A percentile compares a stretch with the other conserved stretches of the same genome.
phyloP scores from a whole-genome alignment of 2,113 vertebrate genomes.

The Carettochelys insculpta region DNA sequence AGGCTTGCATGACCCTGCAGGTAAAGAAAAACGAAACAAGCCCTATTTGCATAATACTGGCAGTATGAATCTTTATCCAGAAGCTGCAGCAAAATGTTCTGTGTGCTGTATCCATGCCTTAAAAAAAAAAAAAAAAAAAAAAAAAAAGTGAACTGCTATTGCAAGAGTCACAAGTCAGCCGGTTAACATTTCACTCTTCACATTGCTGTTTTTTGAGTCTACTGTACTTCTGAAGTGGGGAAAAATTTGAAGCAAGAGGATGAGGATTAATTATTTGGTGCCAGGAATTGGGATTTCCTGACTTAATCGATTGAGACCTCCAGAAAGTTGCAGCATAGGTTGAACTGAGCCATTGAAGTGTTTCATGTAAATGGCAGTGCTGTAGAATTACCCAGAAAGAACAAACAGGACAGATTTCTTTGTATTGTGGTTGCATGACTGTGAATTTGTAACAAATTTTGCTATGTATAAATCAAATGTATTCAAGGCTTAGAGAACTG shows the following conservation, averaged over 20 bases:
- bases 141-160: neutral
- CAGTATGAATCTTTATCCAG: neutral
- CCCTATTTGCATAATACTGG: neutral
- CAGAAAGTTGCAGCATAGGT: neutral
- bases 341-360: neutral
- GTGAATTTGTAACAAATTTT: conserved; percentile 41
- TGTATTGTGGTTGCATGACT: conserved; percentile 29
- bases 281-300: neutral
- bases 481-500: neutral
- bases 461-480: conserved; percentile 2
- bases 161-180: neutral
- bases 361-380: neutral
- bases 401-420: neutral
- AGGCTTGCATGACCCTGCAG: neutral
- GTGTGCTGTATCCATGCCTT: conserved; percentile 3
- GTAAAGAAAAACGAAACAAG: conserved; percentile 8
- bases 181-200: neutral
- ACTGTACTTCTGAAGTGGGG: neutral
- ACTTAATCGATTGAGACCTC: neutral
- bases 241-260: neutral
- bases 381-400: neutral
- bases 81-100: neutral
- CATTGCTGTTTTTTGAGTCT: neutral
- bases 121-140: too few relatives aligned
- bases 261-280: neutral